These are phyloP conservation scores for Troides aeacus DNA, from an alignment of 2,888 invertebrate genomes.

Conservation along the genomic window DNA sequence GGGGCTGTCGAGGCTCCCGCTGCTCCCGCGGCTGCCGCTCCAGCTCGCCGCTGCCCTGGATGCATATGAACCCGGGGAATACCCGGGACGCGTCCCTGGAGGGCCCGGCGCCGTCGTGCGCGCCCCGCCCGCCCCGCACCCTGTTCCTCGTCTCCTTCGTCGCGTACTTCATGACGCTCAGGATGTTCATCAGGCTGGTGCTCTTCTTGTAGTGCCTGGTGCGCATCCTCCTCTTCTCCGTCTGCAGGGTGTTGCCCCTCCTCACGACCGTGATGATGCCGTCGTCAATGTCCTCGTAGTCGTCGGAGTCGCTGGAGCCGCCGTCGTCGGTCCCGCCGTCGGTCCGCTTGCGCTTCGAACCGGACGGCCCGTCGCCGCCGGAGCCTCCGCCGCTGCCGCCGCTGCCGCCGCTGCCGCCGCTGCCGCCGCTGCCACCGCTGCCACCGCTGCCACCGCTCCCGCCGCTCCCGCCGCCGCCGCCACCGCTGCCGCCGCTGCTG, in stretches of 20 bases:
- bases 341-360: constrained; percentile 9
- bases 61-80: constrained; percentile 26
- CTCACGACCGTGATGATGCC: neutral
- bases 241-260: neutral
- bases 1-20: too few species aligned
- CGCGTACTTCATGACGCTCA: neutral
- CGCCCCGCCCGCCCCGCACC: neutral
- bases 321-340: constrained; percentile 1
- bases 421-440: constrained; percentile 1
- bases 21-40: constrained; percentile 17
- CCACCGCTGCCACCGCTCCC: neutral
- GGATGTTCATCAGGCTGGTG: neutral
- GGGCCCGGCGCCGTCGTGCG: constrained; percentile 33
- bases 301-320: constrained; percentile 3
- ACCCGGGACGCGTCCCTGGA: constrained; percentile 17
- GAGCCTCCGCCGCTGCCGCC: constrained; percentile 2
- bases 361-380: constrained; percentile 3
- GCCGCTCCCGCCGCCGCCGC: neutral
- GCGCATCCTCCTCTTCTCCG: neutral
- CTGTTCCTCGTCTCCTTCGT: neutral
- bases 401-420: neutral
- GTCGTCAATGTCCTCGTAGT: constrained; percentile 4
- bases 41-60: constrained; percentile 39
- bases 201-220: neutral
- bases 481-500: neutral